phyloP scores from a whole-genome alignment of 2,113 vertebrate species.

The Grus americana region DNA sequence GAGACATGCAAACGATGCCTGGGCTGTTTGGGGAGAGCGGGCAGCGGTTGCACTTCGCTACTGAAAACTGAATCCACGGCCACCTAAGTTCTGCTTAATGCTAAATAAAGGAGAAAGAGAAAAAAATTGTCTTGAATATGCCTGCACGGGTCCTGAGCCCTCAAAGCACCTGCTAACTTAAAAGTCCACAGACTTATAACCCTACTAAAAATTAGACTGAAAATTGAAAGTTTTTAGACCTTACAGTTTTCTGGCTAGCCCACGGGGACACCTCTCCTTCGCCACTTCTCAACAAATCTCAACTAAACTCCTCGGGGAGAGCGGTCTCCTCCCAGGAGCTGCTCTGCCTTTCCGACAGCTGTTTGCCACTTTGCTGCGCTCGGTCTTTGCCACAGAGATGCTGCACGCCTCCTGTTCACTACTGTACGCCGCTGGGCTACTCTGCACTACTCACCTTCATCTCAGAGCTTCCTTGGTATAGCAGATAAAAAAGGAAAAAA shows the following conservation, averaged over 20 bases:
- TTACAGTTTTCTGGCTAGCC: not conserved
- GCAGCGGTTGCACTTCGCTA: not conserved
- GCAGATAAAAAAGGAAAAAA: not conserved
- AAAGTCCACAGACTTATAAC: not conserved
- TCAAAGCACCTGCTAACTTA: not conserved
- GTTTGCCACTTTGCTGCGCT: not conserved
- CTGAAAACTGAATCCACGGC: not conserved
- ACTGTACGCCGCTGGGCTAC: not conserved
- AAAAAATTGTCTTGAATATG: not conserved
- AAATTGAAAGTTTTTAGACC: not conserved
- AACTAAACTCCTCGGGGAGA: accelerated
- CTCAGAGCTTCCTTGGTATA: not conserved
- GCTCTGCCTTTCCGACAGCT: not conserved
- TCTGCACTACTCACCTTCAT: not conserved
- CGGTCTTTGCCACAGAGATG: not conserved
- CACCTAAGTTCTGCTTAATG: not conserved
- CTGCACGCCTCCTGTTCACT: not conserved
- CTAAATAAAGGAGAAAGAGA: not conserved
- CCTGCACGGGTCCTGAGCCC: not conserved
- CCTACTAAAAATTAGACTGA: not conserved
- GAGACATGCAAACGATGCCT: not conserved
- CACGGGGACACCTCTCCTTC: not conserved
- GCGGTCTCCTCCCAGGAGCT: accelerated
- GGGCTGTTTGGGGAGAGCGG: not conserved
- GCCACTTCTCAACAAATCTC: not conserved